Evolutionary conservation across 2,113 vertebrate species (phyloP), one percentile per base, ranked within the genome.

Genomic region (Callipepla californica): DNA sequence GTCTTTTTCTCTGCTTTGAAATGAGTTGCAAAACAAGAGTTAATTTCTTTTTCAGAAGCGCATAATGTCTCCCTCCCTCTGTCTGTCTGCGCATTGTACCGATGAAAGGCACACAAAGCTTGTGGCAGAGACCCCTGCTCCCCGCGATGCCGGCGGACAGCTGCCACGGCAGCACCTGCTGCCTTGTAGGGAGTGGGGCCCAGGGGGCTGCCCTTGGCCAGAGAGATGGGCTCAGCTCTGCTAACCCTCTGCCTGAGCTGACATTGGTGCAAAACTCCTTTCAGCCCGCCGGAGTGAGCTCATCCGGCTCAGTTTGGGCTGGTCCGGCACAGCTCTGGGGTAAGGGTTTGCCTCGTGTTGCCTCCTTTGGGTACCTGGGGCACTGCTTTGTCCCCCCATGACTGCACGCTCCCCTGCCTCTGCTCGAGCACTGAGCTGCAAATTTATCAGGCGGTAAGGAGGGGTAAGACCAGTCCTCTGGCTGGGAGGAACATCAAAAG

Each of bases 11-110:
- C 87, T 63, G 76, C 80, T 92, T 86, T 59, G 55, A 85, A 80
- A 88, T 88, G 93, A 80, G 51, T 90, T 96, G 95, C 83, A 87
- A 94, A 96, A 91, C 23, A 13, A 53, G 92, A 95, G 68, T 92
- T 87, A 50, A 91, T 96, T 92, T 90, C 82, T 95, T 91, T 95
- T 86, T 77, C 90, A 87, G 65, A 73, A 55, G 28, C 57, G 68
- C 65, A 80, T 26, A 63, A 91, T 21, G 40, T 32, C 85, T 66
- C 59, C 45, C 38, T 55, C 92, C 84, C 79, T 82, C 73, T 73
- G 28, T 48, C 80, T 94, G 95, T 67, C 50, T 36, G 48, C 47
- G 94, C 77, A 23, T 57, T 61, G 76, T 83, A 70, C 79, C 94
- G 75, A 91, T 75, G 92, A 96, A 94, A 87, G 85, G 77, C 78